Conservation (phyloP, 2,888 invertebrate species). For the Limnephilus lunatus region DNA sequence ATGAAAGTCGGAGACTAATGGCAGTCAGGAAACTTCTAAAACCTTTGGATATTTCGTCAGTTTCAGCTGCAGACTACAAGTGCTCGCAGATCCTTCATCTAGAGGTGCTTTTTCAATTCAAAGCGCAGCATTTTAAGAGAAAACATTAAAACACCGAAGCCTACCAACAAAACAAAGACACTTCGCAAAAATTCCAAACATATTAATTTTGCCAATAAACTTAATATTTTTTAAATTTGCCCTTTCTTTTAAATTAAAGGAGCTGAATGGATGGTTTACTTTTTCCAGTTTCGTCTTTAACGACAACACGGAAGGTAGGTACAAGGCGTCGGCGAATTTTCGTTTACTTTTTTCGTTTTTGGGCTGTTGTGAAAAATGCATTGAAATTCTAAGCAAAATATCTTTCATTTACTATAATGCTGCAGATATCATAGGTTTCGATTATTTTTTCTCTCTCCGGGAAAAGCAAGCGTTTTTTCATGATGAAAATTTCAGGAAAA, state of each 20-base stretch:
- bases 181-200: neutral
- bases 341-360: slow-evolving; percentile 22
- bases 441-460: neutral
- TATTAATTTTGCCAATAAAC: neutral
- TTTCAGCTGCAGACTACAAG: slow-evolving; percentile 53
- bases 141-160: neutral
- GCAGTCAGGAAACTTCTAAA: slow-evolving; percentile 52
- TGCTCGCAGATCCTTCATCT: slow-evolving; percentile 50
- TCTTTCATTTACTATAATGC: slow-evolving; percentile 2
- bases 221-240: neutral
- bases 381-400: slow-evolving; percentile 7
- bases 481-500: neutral
- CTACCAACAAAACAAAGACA: neutral
- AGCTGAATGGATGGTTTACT: neutral
- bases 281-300: slow-evolving; percentile 9
- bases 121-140: slow-evolving; percentile 34
- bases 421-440: neutral
- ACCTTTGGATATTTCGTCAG: slow-evolving; percentile 51
- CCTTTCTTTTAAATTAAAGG: neutral
- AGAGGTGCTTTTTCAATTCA: slow-evolving; percentile 53
- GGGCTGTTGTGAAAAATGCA: neutral
- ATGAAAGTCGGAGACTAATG: slow-evolving; percentile 49
- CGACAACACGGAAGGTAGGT: slow-evolving; percentile 6
- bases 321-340: slow-evolving; percentile 25
- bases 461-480: neutral